phyloP scores from a whole-genome alignment of 2,888 invertebrate genomes.

The Tenthredo livida region DNA sequence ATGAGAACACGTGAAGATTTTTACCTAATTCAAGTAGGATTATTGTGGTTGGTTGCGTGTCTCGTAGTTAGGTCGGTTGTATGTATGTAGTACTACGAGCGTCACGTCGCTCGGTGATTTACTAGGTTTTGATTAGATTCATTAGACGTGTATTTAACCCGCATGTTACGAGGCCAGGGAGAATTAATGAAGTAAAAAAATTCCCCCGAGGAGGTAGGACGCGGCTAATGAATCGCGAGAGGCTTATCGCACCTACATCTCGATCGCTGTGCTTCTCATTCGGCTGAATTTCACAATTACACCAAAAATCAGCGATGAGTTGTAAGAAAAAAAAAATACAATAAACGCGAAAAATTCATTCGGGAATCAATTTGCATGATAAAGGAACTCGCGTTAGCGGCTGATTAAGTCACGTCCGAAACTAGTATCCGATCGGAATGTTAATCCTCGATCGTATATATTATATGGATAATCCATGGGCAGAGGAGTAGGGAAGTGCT shows the following conservation, averaged over 20 bases:
- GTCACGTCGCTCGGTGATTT: slow-evolving; percentile 47
- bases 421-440: slow-evolving; percentile 54
- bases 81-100: too few relatives aligned
- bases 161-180: slow-evolving; percentile 28
- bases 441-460: slow-evolving; percentile 50
- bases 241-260: slow-evolving; percentile 29
- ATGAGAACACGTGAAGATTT: neutral
- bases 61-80: slow-evolving; percentile 7
- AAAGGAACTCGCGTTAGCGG: slow-evolving; percentile 23
- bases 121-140: slow-evolving; percentile 56
- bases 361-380: slow-evolving; percentile 51
- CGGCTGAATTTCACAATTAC: neutral
- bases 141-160: slow-evolving; percentile 54
- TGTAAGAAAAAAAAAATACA: too few relatives aligned
- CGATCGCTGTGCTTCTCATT: neutral
- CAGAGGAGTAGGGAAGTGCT: neutral
- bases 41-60: slow-evolving; percentile 7
- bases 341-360: slow-evolving; percentile 35
- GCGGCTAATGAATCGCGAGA: slow-evolving; percentile 50
- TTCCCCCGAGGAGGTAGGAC: slow-evolving; percentile 42
- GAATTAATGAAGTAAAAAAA: slow-evolving; percentile 46
- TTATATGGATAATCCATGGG: neutral
- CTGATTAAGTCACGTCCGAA: slow-evolving; percentile 52
- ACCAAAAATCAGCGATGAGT: neutral
- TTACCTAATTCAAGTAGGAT: too few relatives aligned